Evolutionary conservation across 2,797 vertebrate genomes (phyloP), one percentile per base, ranked within the genome.

Genomic region (Chanos chanos): DNA sequence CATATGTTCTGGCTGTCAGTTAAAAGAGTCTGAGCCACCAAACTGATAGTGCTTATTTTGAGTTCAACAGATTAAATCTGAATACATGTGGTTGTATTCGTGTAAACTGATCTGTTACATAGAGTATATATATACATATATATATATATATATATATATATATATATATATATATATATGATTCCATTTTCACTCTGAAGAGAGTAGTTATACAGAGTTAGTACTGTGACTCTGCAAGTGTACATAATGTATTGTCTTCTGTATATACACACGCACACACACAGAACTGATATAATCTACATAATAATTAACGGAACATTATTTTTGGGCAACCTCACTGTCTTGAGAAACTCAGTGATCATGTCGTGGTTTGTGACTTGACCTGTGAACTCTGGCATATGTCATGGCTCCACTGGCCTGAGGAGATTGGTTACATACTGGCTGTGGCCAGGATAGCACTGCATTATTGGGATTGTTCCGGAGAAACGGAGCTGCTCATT

Each of bases 161-260:
- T 89, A 89, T 86, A 86, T 91, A 89, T 92, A 92, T 92, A 62
- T 31, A 71, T 65, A 34, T 90, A 89, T 77, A 90, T 89, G 89
- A 86, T 86, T 91, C 89, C 92, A 92, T 92, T 90, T 92, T 90
- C 91, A 89, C 88, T 90, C 86, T 82, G 90, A 84, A 39, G n/a
- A 8, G 62, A 30, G 83, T 90, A 90, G 90, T 90, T 87, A 84
- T 90, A 90, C 89, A 84, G 79, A 85, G 87, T 73, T 83, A 86
- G 87, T 88, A 85, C 86, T 86, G 84, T 72, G 78, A 82, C 84
- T 90, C 89, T 89, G 80, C 88, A 85, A 87, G 83, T 90, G 90
- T 87, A 83, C 84, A 81, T 67, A 83, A 81, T 59, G 86, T 84
- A 85, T 61, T 56, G 47, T 68, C 64, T 75, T 61, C 59, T 71